Evolutionary conservation across 2,888 invertebrate species (phyloP).

Genomic region (Pediacus dermestoides): DNA sequence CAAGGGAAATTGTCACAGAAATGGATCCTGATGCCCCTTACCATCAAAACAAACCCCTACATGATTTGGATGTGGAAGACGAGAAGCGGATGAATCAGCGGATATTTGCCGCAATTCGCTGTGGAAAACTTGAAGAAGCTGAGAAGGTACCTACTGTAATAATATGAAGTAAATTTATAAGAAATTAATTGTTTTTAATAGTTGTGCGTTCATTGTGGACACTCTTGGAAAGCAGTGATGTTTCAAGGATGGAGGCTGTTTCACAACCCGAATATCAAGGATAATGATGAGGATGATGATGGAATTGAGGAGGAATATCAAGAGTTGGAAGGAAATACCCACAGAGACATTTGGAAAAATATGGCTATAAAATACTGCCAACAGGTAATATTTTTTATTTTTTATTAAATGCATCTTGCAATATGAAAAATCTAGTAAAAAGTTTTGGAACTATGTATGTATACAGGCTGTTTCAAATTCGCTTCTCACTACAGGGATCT

Average conservation of each 20-base stretch:
- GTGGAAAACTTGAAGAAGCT: constrained; percentile 82
- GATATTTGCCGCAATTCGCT: constrained; percentile 74
- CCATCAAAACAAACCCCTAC: constrained; percentile 72
- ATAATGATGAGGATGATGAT: constrained; percentile 42
- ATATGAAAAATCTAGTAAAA: too few relatives aligned
- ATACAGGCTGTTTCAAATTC: too few relatives aligned
- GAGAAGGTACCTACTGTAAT: constrained; percentile 53
- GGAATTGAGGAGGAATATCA: constrained; percentile 29
- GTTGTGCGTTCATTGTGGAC: constrained; percentile 80
- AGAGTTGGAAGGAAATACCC: constrained; percentile 74
- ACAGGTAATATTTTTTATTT: constrained; percentile 29
- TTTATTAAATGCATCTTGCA: too few relatives aligned
- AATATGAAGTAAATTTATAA: constrained; percentile 5
- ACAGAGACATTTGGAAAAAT: constrained; percentile 75
- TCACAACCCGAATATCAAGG: constrained; percentile 77
- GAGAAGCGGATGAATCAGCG: constrained; percentile 59
- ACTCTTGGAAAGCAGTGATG: constrained; percentile 87
- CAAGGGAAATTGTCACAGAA: constrained; percentile 60
- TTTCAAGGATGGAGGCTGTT: constrained; percentile 86
- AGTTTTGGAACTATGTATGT: too few relatives aligned
- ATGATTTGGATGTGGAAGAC: constrained; percentile 85
- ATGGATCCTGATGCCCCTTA: constrained; percentile 89
- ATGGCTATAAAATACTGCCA: constrained; percentile 59
- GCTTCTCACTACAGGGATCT: too few relatives aligned
- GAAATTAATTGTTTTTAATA: constrained; percentile 17